Evolutionary conservation across 1,140 invertebrate species (phyloP), one percentile per base, ranked within the genome.

Genomic region (Bombus turneri): DNA sequence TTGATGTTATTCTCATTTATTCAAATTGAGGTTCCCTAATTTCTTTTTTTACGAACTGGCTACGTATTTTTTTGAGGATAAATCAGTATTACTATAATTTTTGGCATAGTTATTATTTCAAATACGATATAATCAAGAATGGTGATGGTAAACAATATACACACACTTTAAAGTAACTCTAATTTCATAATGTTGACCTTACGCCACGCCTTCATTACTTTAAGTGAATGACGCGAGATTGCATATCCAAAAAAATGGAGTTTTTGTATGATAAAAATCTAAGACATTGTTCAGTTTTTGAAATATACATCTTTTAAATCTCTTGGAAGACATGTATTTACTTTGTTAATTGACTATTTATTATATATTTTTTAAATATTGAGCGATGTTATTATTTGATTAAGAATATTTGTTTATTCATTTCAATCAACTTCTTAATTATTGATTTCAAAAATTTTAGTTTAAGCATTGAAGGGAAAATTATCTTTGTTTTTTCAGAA

Each of bases 401-500:
- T 41, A 8, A 66, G 22, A 69, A n/a, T 28, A 80, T 28, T 3
- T 18, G 18, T 37, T 66, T 59, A 41, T 47, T 81, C 41, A 41
- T 43, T 75, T 68, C 43, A 47, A 59, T 74, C 13, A 9, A 73
- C 28, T 64, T 9, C 13, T 53, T 13, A 81, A 81, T 64, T 37
- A 31, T 22, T 72, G 0, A 12, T 0, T 64, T 62, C 5, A n/a
- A 5, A 57, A 37, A 18, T n/a, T 15, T 62, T 18, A 59, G n/a
- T 59, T 72, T n/a, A 31, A 47, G n/a, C 71, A 87, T 74, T 88
- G 64, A 89, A 72, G 72, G 72, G 47, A 66, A 71, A 39, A 73
- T 10, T 28, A 43, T 75, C 85, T 92, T 90, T 92, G 89, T 93
- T 77, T 94, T 94, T 94, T 92, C 93, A 95, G 94, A 94, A 92